Conservation (phyloP, 2,113 vertebrate genomes). For the western clawed frog (Xenopus tropicalis) region UCB_Xtro_10.0 CM004449.2:10071501-10072000, state of each 20-base stretch:
- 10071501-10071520: too few species aligned
- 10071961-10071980: constrained; percentile 63
- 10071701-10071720: background rate
- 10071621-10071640: constrained; percentile 95
- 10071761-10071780: too few species aligned
- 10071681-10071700: constrained; percentile 90
- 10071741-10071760: too few species aligned
- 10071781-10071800: too few species aligned
- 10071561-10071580: constrained; percentile 97
- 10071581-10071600: constrained; percentile 94
- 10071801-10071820: too few species aligned
- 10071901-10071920: constrained; percentile 98
- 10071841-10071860: constrained; percentile 95
- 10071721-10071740: too few species aligned
- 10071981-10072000: background rate
- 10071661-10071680: constrained; percentile 98
- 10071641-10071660: constrained; percentile 92
- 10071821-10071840: constrained; percentile 94
- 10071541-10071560: constrained; percentile 85
- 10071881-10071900: constrained; percentile 97
- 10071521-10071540: background rate
- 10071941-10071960: constrained; percentile 92
- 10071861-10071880: constrained; percentile 95
- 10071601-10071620: constrained; percentile 93
- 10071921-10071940: constrained; percentile 96